Conservation (phyloP, 2,888 invertebrate species). For the Anoncus sp. region DNA sequence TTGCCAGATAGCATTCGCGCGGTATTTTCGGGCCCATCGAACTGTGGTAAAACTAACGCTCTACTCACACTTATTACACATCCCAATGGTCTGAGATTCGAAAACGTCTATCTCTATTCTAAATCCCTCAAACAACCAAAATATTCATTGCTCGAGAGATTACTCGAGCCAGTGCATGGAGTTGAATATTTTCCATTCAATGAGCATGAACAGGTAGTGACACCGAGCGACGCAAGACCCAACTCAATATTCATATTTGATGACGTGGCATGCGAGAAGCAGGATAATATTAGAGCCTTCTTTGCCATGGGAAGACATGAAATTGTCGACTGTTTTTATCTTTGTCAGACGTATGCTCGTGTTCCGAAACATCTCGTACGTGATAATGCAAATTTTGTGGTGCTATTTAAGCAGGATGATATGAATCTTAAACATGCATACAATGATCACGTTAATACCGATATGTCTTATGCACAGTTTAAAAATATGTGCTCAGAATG, state of each 20-base stretch:
- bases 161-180: slow-evolving; percentile 65
- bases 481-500: background rate
- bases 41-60: slow-evolving; percentile 61
- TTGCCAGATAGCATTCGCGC: slow-evolving; percentile 69
- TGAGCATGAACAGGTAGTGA: slow-evolving; percentile 64
- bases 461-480: background rate
- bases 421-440: slow-evolving; percentile 4
- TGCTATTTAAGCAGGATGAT: background rate
- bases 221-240: slow-evolving; percentile 65
- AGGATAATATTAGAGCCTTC: slow-evolving; percentile 62
- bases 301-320: slow-evolving; percentile 66
- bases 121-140: slow-evolving; percentile 77
- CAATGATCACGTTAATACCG: background rate
- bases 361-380: slow-evolving; percentile 61
- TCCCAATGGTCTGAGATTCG: slow-evolving; percentile 34
- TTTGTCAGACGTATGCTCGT: slow-evolving; percentile 65
- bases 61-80: slow-evolving; percentile 53
- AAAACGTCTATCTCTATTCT: slow-evolving; percentile 58
- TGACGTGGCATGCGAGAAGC: slow-evolving; percentile 66
- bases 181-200: slow-evolving; percentile 68
- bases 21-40: slow-evolving; percentile 55
- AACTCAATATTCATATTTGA: slow-evolving; percentile 76
- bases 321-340: slow-evolving; percentile 65
- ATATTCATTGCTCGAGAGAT: slow-evolving; percentile 71
- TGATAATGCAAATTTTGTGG: background rate